Percentiles rank a stretch among this genome's conserved stretches.
These are phyloP conservation scores for Peromyscus attwateri DNA, from an alignment of 2,797 vertebrate genomes.

Conservation along the genomic window DNA sequence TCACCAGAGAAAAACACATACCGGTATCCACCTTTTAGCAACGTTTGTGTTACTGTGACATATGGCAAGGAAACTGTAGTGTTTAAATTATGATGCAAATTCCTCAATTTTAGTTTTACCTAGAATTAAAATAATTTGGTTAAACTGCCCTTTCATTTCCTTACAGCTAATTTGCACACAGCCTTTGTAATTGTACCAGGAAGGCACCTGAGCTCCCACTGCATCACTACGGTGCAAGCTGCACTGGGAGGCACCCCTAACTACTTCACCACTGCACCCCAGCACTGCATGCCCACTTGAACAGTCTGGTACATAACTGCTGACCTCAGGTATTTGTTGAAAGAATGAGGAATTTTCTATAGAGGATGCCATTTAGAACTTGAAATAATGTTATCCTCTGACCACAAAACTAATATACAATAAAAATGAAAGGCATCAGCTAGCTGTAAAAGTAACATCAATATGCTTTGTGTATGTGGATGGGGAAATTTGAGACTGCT, in stretches of 20 bases:
- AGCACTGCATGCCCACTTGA: neutral
- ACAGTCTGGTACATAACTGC: neutral
- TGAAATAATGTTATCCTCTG: neutral
- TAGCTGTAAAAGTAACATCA: neutral
- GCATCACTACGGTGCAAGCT: neutral
- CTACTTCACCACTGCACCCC: neutral
- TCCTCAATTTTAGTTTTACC: conserved; percentile 44
- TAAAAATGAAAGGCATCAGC: neutral
- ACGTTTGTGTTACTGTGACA: neutral
- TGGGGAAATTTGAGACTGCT: neutral
- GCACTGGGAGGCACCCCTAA: neutral
- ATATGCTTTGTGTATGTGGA: neutral
- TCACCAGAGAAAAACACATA: conserved; percentile 11
- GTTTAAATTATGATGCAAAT: conserved; percentile 50
- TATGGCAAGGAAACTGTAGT: neutral
- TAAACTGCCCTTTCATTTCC: conserved; percentile 19
- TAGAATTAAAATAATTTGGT: conserved; percentile 55
- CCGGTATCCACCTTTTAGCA: neutral
- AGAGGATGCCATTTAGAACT: conserved; percentile 15
- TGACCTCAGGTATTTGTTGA: neutral
- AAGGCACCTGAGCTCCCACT: rapidly evolving
- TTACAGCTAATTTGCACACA: neutral
- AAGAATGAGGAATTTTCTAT: conserved; percentile 4
- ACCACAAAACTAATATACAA: neutral
- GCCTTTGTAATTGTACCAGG: neutral